Evolutionary conservation across 2,888 invertebrate species (phyloP), one percentile per base, ranked within the genome.

Genomic region (Ormyrus labotus): DNA sequence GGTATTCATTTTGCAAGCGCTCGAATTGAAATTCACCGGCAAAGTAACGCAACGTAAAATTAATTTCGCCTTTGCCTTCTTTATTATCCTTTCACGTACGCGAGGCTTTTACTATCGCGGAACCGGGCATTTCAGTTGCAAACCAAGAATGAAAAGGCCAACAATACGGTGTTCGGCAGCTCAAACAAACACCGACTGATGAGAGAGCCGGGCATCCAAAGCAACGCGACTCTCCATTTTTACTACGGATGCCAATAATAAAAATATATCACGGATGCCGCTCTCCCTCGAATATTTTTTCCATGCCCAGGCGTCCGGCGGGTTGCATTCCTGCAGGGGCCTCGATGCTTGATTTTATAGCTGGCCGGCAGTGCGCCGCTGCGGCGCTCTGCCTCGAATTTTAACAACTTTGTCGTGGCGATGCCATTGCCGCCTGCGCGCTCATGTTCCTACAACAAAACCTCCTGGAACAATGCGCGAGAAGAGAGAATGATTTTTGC

Each of bases 101-200:
- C 19, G 19, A 19, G 19, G 19, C 19, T 19, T 19, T 19, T 19
- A 19, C 19, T 19, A 19, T 19, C 19, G 19, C 19, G 19, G 19
- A 19, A 19, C 19, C 19, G 19, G 19, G 19, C 19, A 19, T 19
- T 19, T 19, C 19, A 19, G 19, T 19, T 19, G 2, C 19, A 19
- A 19, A 19, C 19, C 19, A 19, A 19, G 19, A 19, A 19, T 19
- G 19, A 19, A 19, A 19, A 19, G 19, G 19, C 19, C 19, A 19
- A 19, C 19, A 19, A 19, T 19, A 2, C 19, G 19, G 1, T 19
- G 19, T 19, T 19, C 19, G 19, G 19, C 19, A 19, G 57, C 9
- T 68, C 68, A 68, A 77, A 77, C 77, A 77, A 77, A 77, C 45
- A 57, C 34, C 48, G 63, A 9, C 53, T 77, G 77, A 77, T 77